Base-by-base conservation (phyloP, 2,113 vertebrate species). In the Tetrao urogallus region DNA sequence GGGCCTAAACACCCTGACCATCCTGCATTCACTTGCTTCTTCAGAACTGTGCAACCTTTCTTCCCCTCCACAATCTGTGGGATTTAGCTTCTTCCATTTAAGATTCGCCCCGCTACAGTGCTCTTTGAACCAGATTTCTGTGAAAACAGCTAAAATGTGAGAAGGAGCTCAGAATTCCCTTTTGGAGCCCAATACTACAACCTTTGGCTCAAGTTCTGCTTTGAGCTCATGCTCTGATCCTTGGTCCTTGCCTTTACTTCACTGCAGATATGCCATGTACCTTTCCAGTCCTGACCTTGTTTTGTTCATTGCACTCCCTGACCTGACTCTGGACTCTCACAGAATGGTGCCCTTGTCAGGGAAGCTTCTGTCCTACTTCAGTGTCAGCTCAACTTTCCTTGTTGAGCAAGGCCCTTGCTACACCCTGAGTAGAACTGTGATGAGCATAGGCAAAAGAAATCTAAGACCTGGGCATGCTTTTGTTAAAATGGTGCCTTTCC, bases 91-190 rank as follows among this genome's bases (percentile, higher is more conserved):
- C 47, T 34, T 25, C 8, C 34, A n/a, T 36, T 70, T 16, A 25
- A 50, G 45, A 1, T 48, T 27, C 50, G 10, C 13, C 25, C 6
- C 73, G 24, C 47, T 32, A 4, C 18, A 8, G 8, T 1, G 1
- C 25, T 28, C 19, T n/a, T 38, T 73, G 43, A 47, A 28, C 12
- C 18, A 69, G 24, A 8, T 3, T 82, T 30, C 71, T 4, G 4
- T n/a, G 25, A n/a, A 52, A 80, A 32, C 25, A 70, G 16, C 9
- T 47, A 56, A 76, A 6, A 40, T 65, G 8, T 32, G 28, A 86
- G 30, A 40, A 78, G 57, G 64, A 61, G 5, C 6, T 21, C 58
- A 56, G 18, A 56, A 47, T 13, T 10, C 15, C 6, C 28, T 56
- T 14, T 5, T 8, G 63, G 13, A 40, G 45, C 21, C 38, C 74